Evolutionary conservation across 2,888 invertebrate genomes (phyloP), one percentile per base, ranked within the genome.

Genomic region (Apocheima hispidaria): DNA sequence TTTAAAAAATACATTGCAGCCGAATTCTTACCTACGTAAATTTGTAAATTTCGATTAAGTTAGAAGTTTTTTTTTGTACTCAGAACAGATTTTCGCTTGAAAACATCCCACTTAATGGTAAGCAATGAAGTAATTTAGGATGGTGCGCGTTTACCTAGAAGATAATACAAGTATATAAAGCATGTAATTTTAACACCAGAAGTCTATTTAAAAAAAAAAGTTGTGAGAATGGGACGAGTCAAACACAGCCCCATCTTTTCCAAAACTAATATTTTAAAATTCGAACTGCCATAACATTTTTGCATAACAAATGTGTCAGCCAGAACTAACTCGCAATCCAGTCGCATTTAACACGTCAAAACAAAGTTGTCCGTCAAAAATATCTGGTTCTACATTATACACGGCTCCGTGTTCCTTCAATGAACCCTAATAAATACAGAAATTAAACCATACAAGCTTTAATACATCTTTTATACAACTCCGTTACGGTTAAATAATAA

Each of bases 271-370:
- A n/a, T 14, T n/a, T 30, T 35, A 7, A 14, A 35, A 35, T 36
- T 7, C 21, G 9, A 35, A 33, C 18, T 28, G 28, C 30, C 51
- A 30, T 40, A 40, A 38, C 38, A 14, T 26, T 2, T 38, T 38
- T 38, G 38, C 38, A 50, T 50, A 36, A 38, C 36, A 50, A 49
- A 50, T 26, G 20, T 10, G 14, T n/a, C 38, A 52, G 54, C 58
- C 59, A 61, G 63, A 58, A 57, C 57, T 59, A 59, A 35, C 51
- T 57, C 35, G 53, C 77, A 79, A 82, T 80, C 72, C 68, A 62
- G 70, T 46, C 76, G 65, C 64, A 82, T 79, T 82, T 76, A 69
- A 77, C 62, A 74, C 83, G 88, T 87, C 88, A 87, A 69, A 87
- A 88, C 86, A 86, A 60, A 72, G 73, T 70, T 66, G 68, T 67